Percentiles rank a stretch among this genome's conserved stretches.
phyloP scores from a whole-genome alignment of 1,140 invertebrate species.

The Helicoverpa armigera region DNA sequence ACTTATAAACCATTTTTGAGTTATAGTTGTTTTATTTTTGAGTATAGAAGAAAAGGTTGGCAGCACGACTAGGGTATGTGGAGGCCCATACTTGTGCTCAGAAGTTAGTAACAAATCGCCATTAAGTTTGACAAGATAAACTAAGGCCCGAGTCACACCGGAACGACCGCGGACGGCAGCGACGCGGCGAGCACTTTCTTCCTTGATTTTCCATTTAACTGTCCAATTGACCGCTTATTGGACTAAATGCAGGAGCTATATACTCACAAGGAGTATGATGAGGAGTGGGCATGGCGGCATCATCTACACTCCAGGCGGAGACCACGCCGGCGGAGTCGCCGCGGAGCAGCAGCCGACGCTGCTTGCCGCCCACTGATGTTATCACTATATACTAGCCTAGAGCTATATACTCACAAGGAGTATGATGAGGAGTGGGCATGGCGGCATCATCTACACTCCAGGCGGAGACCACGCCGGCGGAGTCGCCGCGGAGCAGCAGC shows the following conservation, averaged over 20 bases:
- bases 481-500: conserved; percentile 95
- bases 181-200: too few species aligned
- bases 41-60: too few species aligned
- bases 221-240: neutral
- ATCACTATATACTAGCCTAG: too few species aligned
- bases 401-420: conserved; percentile 70
- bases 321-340: conserved; percentile 97
- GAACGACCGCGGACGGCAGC: too few species aligned
- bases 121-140: too few species aligned
- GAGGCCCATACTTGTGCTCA: too few species aligned
- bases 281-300: conserved; percentile 86
- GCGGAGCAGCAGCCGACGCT: conserved; percentile 91
- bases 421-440: conserved; percentile 61
- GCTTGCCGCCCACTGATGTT: conserved; percentile 88
- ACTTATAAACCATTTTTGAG: too few species aligned
- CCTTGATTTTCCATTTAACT: neutral
- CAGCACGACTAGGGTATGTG: too few species aligned
- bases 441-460: conserved; percentile 95
- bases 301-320: conserved; percentile 95
- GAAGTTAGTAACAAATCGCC: too few species aligned
- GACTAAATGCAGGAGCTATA: too few species aligned
- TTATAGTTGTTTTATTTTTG: too few species aligned
- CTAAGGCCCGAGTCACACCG: too few species aligned
- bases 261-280: conserved; percentile 69
- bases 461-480: conserved; percentile 94